Evolutionary conservation across 2,888 invertebrate genomes (phyloP).

Genomic region (Teleogryllus oceanicus): DNA sequence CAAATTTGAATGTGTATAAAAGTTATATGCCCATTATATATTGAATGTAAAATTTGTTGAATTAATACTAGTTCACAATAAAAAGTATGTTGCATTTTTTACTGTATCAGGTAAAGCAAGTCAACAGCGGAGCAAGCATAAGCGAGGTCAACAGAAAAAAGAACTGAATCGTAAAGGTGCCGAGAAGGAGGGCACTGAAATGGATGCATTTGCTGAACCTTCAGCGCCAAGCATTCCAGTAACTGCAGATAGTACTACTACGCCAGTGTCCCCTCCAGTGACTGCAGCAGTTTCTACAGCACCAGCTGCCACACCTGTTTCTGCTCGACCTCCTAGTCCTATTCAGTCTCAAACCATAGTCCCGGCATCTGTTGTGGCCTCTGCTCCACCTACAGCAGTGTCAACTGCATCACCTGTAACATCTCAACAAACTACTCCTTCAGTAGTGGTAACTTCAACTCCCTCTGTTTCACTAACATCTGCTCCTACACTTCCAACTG

Average conservation of each 20-base stretch:
- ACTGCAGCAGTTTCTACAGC: constrained; percentile 30
- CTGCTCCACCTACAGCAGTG: constrained; percentile 32
- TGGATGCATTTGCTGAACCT: constrained; percentile 55
- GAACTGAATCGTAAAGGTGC: constrained; percentile 54
- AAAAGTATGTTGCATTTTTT: not conserved
- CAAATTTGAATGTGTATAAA: too few relatives aligned
- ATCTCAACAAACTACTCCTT: not conserved
- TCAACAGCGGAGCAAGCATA: constrained; percentile 51
- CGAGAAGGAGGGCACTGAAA: constrained; percentile 59
- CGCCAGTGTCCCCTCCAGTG: not conserved
- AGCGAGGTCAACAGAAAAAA: constrained; percentile 46
- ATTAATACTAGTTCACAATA: too few relatives aligned
- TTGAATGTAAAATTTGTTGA: too few relatives aligned
- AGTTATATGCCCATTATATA: too few relatives aligned
- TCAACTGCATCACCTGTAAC: constrained; percentile 28
- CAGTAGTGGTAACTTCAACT: not conserved
- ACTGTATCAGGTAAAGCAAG: constrained; percentile 39
- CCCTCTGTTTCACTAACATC: not conserved
- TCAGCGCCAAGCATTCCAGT: constrained; percentile 45
- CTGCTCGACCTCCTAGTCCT: constrained; percentile 40
- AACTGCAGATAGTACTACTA: constrained; percentile 30
- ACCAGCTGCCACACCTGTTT: constrained; percentile 34
- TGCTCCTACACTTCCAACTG: constrained; percentile 27
- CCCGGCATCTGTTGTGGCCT: constrained; percentile 32
- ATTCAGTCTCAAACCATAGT: constrained; percentile 11